Percentiles rank a stretch among this genome's conserved stretches.
phyloP scores from a whole-genome alignment of 64 coral and sea anemone species.

The Astreopora myriophthalma region DNA sequence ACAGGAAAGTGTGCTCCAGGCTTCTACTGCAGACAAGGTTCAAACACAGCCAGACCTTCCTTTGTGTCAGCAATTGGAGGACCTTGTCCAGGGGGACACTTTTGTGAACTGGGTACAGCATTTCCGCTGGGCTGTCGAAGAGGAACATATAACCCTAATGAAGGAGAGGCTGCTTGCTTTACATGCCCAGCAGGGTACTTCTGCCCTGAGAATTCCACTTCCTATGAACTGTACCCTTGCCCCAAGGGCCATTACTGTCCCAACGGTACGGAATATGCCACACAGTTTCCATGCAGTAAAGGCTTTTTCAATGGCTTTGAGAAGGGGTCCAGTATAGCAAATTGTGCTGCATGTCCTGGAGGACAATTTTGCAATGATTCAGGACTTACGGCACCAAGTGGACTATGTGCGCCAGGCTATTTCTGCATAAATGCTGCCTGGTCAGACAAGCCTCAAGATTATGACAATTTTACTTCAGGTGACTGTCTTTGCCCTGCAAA shows the following conservation, averaged over 20 bases:
- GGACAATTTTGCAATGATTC: slow-evolving; percentile 84
- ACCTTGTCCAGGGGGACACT: slow-evolving; percentile 88
- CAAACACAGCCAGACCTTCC: slow-evolving; percentile 81
- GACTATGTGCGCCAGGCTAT: slow-evolving; percentile 79
- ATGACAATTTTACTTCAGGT: slow-evolving; percentile 95
- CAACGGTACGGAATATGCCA: slow-evolving; percentile 78
- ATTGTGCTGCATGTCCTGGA: slow-evolving; percentile 88
- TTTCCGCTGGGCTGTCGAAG: slow-evolving; percentile 76
- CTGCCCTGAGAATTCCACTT: slow-evolving; percentile 83
- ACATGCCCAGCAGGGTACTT: slow-evolving; percentile 84
- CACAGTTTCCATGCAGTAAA: slow-evolving; percentile 89
- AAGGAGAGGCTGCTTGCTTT: slow-evolving; percentile 92
- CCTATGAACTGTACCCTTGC: slow-evolving; percentile 68
- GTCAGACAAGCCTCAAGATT: slow-evolving; percentile 79
- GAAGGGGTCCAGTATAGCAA: slow-evolving; percentile 51
- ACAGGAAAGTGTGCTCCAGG: slow-evolving; percentile 80
- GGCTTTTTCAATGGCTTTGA: slow-evolving; percentile 92
- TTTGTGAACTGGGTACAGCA: slow-evolving; percentile 86
- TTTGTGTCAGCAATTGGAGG: slow-evolving; percentile 74
- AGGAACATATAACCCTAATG: slow-evolving; percentile 95
- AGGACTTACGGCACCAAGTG: slow-evolving; percentile 85
- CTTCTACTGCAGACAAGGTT: slow-evolving; percentile 92
- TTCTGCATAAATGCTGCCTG: slow-evolving; percentile 90
- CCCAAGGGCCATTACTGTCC: slow-evolving; percentile 95
- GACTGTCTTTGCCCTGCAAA: slow-evolving; percentile 92